Conservation (phyloP, 2,797 vertebrate genomes). For the Aldrovandia affinis region DNA sequence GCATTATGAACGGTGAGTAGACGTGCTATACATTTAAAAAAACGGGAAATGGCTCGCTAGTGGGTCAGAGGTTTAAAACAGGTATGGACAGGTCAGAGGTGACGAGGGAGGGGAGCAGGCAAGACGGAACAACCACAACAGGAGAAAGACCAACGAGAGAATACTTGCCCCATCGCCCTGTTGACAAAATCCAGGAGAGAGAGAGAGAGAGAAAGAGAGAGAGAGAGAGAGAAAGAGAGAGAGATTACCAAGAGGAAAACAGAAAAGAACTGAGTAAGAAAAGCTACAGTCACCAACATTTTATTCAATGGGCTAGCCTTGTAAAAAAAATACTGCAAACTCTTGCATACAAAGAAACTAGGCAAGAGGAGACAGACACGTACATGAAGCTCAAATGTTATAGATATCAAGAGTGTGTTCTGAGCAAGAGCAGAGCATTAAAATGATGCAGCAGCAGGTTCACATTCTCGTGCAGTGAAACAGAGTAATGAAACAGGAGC, state of each 20-base stretch:
- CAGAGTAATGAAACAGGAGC: not conserved
- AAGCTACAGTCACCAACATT: conserved; percentile 75
- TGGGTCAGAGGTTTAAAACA: not conserved
- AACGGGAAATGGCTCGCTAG: not conserved
- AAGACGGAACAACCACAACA: conserved; percentile 52
- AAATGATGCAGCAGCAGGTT: not conserved
- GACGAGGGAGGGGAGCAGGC: not conserved
- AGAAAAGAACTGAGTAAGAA: conserved; percentile 81
- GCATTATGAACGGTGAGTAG: not conserved
- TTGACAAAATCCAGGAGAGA: conserved; percentile 78
- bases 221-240: too few species aligned
- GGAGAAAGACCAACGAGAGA: conserved; percentile 75
- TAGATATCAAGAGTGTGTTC: too few species aligned
- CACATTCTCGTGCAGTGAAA: not conserved
- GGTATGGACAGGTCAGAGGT: not conserved
- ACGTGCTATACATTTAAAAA: too few species aligned
- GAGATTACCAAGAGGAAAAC: conserved; percentile 48
- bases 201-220: too few species aligned
- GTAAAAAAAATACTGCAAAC: conserved; percentile 86
- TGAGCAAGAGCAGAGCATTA: not conserved
- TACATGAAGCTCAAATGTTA: not conserved
- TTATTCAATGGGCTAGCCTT: conserved; percentile 76
- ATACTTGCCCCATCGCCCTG: conserved; percentile 78
- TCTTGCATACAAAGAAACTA: conserved; percentile 27
- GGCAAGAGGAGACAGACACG: not conserved